Evolutionary conservation across 2,888 invertebrate genomes (phyloP).

Genomic region (Dolichomitus sp.): DNA sequence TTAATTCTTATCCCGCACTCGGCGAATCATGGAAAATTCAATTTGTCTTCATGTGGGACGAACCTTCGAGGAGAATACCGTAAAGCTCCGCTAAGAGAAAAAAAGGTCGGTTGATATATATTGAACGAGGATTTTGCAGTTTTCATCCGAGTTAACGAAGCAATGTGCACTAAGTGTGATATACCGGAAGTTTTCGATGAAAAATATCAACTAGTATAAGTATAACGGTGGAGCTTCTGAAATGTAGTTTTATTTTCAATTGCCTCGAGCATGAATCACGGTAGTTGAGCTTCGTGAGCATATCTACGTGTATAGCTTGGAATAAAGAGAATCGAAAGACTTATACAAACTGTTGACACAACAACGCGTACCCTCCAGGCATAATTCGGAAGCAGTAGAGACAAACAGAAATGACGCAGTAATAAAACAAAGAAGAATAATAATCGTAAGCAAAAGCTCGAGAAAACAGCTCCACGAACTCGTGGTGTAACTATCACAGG

Average conservation of each 20-base stretch:
- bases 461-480: neutral
- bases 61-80: slow-evolving; percentile 57
- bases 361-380: slow-evolving; percentile 2
- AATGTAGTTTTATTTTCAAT: neutral
- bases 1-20: slow-evolving; percentile 39
- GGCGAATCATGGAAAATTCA: slow-evolving; percentile 70
- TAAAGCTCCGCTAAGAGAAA: neutral
- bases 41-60: slow-evolving; percentile 70
- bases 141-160: slow-evolving; percentile 60
- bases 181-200: slow-evolving; percentile 24
- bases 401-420: slow-evolving; percentile 2
- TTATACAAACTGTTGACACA: slow-evolving; percentile 5
- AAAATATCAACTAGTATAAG: neutral
- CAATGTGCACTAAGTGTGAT: slow-evolving; percentile 31
- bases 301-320: neutral
- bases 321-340: slow-evolving; percentile 22
- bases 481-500: neutral
- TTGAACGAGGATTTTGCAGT: slow-evolving; percentile 24
- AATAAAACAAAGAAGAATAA: neutral
- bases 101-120: slow-evolving; percentile 26
- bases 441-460: neutral
- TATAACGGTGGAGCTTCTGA: neutral
- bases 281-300: neutral
- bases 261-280: slow-evolving; percentile 2
- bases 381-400: neutral